Evolutionary conservation across 1,140 invertebrate species (phyloP).

Genomic region (Halictus rubicundus): DNA sequence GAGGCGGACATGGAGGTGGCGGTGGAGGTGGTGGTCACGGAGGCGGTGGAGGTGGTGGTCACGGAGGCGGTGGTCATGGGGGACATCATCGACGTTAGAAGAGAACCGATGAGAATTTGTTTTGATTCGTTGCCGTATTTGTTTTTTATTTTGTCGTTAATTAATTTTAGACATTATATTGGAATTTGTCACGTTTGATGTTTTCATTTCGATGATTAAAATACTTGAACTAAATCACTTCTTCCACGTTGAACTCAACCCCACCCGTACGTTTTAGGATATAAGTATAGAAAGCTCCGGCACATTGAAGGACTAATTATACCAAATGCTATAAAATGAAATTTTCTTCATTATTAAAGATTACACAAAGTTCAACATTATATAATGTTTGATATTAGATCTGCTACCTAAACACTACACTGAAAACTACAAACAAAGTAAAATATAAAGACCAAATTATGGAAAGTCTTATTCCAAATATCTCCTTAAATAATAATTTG

Average conservation of each 20-base stretch:
- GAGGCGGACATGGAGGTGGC: not conserved
- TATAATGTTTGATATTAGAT: no score
- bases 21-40: constrained; percentile 11
- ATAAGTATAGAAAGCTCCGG: no score
- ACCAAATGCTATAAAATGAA: no score
- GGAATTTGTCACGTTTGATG: not conserved
- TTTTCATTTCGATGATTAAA: constrained; percentile 28
- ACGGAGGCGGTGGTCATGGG: not conserved
- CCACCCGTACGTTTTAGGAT: no score
- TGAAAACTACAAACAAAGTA: no score
- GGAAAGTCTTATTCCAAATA: no score
- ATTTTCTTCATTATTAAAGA: no score
- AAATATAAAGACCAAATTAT: no score
- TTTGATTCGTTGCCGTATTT: not conserved
- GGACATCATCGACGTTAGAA: constrained; percentile 21
- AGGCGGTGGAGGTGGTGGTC: not conserved
- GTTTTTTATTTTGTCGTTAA: constrained; percentile 12
- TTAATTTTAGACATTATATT: constrained; percentile 3
- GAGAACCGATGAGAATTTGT: not conserved
- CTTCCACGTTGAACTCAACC: not conserved
- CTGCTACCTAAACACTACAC: no score
- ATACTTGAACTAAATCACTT: not conserved
- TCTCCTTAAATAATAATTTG: no score
- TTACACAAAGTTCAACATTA: no score
- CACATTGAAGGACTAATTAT: no score